Conservation (phyloP, 2,113 vertebrate genomes). For the Pao palembangensis region DNA sequence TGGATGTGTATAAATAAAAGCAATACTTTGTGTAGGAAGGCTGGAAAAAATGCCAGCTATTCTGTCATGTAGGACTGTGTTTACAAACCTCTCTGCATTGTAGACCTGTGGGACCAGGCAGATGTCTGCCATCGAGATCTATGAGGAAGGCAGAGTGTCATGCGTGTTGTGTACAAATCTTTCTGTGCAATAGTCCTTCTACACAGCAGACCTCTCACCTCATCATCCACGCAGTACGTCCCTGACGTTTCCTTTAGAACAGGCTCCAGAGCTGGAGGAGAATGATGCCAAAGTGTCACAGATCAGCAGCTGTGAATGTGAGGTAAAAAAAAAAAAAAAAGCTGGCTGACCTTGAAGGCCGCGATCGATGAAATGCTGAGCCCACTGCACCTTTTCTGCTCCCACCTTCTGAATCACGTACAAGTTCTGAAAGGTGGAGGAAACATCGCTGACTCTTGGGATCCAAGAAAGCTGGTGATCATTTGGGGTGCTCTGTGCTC, state of each 20-base stretch:
- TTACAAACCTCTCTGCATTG: conserved; percentile 88
- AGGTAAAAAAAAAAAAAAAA: not conserved
- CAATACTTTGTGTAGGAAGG: too few species aligned
- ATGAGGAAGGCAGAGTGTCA: conserved; percentile 18
- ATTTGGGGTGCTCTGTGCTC: conserved; percentile 1
- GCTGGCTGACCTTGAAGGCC: conserved; percentile 84
- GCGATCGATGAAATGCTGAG: conserved; percentile 80
- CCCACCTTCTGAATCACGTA: conserved; percentile 81
- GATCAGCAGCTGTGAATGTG: not conserved
- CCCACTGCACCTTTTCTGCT: conserved; percentile 82
- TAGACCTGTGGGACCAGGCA: conserved; percentile 93
- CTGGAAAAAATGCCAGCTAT: too few species aligned
- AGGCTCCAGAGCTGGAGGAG: conserved; percentile 82
- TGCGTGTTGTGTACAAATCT: not conserved
- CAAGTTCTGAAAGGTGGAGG: conserved; percentile 79
- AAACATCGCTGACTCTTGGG: not conserved
- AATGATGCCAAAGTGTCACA: conserved; percentile 1
- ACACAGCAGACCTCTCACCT: conserved; percentile 73
- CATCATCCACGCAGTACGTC: conserved; percentile 85
- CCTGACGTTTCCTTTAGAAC: conserved; percentile 84
- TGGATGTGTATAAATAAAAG: too few species aligned
- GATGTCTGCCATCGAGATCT: conserved; percentile 95
- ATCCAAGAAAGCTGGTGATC: not conserved
- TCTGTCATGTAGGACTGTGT: not conserved
- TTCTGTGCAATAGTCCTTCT: not conserved